Percentiles rank a stretch among this genome's conserved stretches.
Conservation (phyloP, 2,113 vertebrate species). For the Willisornis vidua region DNA sequence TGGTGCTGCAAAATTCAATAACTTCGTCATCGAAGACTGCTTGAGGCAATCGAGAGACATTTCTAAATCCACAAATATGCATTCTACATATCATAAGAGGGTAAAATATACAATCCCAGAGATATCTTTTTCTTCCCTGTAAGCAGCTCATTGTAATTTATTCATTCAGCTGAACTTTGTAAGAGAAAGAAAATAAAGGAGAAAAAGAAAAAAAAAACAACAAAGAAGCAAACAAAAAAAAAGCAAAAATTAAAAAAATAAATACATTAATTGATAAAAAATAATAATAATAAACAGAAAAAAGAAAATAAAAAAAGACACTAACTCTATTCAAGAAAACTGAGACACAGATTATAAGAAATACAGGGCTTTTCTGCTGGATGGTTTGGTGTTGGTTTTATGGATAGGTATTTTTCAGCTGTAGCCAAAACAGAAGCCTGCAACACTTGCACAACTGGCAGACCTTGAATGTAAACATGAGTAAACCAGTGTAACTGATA, state of each 20-base stretch:
- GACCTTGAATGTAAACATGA: background rate
- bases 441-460: background rate
- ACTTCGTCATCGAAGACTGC: background rate
- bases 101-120: background rate
- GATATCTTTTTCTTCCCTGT: background rate
- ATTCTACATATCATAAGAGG: background rate
- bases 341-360: background rate
- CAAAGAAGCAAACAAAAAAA: background rate
- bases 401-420: background rate
- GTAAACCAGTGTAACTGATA: background rate
- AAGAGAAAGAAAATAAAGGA: background rate
- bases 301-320: fast-evolving
- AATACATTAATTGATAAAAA: too few relatives aligned
- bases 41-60: background rate
- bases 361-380: background rate
- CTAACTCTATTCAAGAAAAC: background rate
- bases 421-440: background rate
- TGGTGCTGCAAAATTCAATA: background rate
- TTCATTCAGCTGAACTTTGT: background rate
- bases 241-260: too few relatives aligned
- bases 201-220: background rate
- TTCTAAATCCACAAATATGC: background rate
- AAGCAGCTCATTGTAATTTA: background rate
- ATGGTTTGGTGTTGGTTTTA: background rate
- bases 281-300: too few relatives aligned